Percentiles rank a stretch among this genome's conserved stretches.
Evolutionary conservation across 2,797 vertebrate species (phyloP).

Genomic region (Neosilurus mollespiculum): DNA sequence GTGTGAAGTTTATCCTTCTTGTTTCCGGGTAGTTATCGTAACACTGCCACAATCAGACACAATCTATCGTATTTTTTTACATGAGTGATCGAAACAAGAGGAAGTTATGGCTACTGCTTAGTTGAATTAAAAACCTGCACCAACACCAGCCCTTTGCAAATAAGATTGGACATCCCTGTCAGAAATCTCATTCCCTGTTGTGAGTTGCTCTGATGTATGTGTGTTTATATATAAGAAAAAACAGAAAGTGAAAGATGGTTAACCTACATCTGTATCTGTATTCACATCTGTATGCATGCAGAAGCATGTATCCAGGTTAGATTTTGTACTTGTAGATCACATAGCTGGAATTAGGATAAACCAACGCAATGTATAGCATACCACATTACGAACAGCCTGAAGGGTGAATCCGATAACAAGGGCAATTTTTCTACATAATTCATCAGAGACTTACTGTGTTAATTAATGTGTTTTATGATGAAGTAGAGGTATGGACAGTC

Average conservation of each 20-base stretch:
- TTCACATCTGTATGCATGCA: too few relatives aligned
- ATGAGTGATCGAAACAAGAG: too few relatives aligned
- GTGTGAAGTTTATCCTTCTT: too few relatives aligned
- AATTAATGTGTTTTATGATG: constrained; percentile 59
- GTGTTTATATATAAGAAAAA: background rate
- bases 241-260: background rate
- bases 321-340: background rate
- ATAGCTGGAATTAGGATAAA: background rate
- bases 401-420: constrained; percentile 22
- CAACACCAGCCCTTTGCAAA: too few relatives aligned
- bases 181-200: too few relatives aligned
- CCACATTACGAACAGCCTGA: constrained; percentile 36
- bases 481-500: constrained; percentile 49
- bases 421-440: constrained; percentile 49
- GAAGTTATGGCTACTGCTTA: too few relatives aligned
- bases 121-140: too few relatives aligned
- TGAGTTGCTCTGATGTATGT: too few relatives aligned
- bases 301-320: background rate
- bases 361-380: background rate
- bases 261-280: background rate
- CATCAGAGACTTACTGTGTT: constrained; percentile 48
- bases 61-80: too few relatives aligned
- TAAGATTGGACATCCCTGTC: too few relatives aligned
- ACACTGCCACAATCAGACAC: too few relatives aligned
- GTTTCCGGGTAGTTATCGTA: too few relatives aligned